Percentiles rank a stretch among this genome's conserved stretches.
These are phyloP conservation scores for Scortum barcoo DNA, from an alignment of 2,113 vertebrate genomes.

Conservation along the genomic window DNA sequence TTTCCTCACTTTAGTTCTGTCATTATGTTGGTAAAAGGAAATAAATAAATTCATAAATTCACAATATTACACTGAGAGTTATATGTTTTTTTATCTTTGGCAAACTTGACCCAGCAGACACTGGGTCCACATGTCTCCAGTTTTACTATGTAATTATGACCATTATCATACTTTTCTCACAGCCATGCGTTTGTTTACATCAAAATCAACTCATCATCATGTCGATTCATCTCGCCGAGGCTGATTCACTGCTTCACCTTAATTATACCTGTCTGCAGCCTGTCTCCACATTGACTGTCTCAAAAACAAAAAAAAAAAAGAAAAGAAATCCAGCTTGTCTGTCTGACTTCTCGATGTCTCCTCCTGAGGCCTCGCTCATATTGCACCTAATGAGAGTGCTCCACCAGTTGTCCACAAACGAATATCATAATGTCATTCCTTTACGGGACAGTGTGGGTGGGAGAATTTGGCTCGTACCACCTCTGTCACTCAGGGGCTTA, in stretches of 20 bases:
- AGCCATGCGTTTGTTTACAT: not conserved
- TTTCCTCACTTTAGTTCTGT: not conserved
- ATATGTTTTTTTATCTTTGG: no score
- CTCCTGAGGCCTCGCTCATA: not conserved
- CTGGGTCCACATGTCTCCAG: not conserved
- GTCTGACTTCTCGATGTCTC: slow-evolving; percentile 31
- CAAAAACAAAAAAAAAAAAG: not conserved
- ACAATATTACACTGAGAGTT: not conserved
- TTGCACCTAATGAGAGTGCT: slow-evolving; percentile 57
- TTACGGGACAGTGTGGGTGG: slow-evolving; percentile 25
- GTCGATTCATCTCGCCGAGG: not conserved
- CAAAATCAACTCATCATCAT: not conserved
- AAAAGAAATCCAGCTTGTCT: not conserved
- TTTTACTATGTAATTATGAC: not conserved
- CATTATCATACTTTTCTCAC: not conserved
- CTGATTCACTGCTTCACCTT: slow-evolving; percentile 7
- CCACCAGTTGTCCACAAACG: slow-evolving; percentile 25
- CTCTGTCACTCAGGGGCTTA: slow-evolving; percentile 54
- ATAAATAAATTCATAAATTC: not conserved
- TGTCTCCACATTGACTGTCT: slow-evolving; percentile 2
- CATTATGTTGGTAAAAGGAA: not conserved
- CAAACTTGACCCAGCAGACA: not conserved
- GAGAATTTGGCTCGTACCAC: slow-evolving; percentile 14
- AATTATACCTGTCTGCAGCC: slow-evolving; percentile 21
- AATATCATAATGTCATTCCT: slow-evolving; percentile 36